Percentiles rank a stretch among this genome's conserved stretches.
These are phyloP conservation scores for Masticophis lateralis DNA, from an alignment of 2,797 vertebrate species.

Conservation along the genomic window DNA sequence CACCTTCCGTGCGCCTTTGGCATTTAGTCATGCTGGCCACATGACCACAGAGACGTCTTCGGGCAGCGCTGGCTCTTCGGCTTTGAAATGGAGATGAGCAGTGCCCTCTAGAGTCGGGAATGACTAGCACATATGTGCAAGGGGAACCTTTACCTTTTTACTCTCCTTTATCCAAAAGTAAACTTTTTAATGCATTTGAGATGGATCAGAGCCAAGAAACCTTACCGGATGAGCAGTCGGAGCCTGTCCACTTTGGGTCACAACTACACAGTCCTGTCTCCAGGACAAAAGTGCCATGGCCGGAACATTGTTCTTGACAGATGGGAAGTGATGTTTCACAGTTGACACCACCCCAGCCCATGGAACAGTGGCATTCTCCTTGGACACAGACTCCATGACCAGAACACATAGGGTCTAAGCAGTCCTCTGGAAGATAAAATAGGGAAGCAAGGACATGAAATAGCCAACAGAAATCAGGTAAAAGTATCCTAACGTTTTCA, in stretches of 20 bases:
- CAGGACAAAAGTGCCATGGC: constrained; percentile 87
- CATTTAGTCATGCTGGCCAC: no score
- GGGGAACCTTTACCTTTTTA: neutral
- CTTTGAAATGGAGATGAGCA: no score
- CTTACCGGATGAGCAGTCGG: constrained; percentile 90
- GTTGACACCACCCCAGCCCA: constrained; percentile 88
- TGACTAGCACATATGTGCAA: no score
- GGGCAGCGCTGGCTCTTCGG: no score
- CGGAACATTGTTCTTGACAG: constrained; percentile 93
- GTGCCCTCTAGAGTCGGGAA: no score
- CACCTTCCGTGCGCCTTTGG: no score
- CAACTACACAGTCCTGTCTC: constrained; percentile 88
- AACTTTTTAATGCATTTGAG: neutral
- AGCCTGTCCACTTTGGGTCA: constrained; percentile 90
- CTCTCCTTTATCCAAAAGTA: rapidly evolving
- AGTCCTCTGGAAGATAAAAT: constrained; percentile 79
- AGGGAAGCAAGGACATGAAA: constrained; percentile 18
- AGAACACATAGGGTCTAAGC: constrained; percentile 87
- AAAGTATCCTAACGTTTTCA: neutral
- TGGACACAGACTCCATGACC: constrained; percentile 90
- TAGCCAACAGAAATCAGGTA: neutral
- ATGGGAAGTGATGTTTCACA: constrained; percentile 86
- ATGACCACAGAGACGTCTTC: no score
- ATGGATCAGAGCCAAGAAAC: rapidly evolving
- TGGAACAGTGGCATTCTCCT: constrained; percentile 88